Percentiles rank a stretch among this genome's conserved stretches.
Conservation (phyloP, 30 jellyfish, hydroid and myxozoan genomes). For the Hydractinia echinata region DNA sequence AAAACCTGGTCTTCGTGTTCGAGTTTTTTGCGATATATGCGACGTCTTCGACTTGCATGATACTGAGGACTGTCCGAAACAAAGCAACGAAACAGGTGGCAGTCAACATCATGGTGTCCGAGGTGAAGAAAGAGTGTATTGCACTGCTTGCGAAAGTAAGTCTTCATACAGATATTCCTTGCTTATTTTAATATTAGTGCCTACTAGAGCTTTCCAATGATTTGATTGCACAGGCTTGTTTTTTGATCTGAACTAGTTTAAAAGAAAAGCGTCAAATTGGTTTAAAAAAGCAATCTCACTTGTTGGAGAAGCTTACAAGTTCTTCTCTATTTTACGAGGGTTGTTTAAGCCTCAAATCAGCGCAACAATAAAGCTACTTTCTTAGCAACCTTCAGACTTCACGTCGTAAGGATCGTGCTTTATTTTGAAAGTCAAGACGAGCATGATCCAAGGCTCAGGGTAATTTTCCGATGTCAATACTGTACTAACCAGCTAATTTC, state of each 20-base stretch:
- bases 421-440: too few species aligned
- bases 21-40: conserved; percentile 92
- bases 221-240: neutral
- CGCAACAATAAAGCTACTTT: too few species aligned
- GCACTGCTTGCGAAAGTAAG: conserved; percentile 90
- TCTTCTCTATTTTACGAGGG: too few species aligned
- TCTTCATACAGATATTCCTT: neutral
- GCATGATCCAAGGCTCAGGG: too few species aligned
- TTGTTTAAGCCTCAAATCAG: too few species aligned
- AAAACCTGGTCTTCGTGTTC: conserved; percentile 60
- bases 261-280: neutral
- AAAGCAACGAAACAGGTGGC: conserved; percentile 66
- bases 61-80: conserved; percentile 97
- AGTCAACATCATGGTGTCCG: conserved; percentile 82
- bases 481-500: too few species aligned
- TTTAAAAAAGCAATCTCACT: too few species aligned
- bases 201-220: neutral
- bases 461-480: too few species aligned
- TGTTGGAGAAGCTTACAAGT: too few species aligned
- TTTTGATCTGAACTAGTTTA: too few species aligned
- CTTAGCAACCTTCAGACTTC: too few species aligned
- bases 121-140: conserved; percentile 82
- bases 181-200: neutral
- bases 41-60: conserved; percentile 93
- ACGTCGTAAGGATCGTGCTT: too few species aligned